A percentile compares a stretch with the other conserved stretches of the same genome.
These are phyloP conservation scores for Physella acuta DNA, from an alignment of 1,140 invertebrate species.

Conservation along the genomic window DNA sequence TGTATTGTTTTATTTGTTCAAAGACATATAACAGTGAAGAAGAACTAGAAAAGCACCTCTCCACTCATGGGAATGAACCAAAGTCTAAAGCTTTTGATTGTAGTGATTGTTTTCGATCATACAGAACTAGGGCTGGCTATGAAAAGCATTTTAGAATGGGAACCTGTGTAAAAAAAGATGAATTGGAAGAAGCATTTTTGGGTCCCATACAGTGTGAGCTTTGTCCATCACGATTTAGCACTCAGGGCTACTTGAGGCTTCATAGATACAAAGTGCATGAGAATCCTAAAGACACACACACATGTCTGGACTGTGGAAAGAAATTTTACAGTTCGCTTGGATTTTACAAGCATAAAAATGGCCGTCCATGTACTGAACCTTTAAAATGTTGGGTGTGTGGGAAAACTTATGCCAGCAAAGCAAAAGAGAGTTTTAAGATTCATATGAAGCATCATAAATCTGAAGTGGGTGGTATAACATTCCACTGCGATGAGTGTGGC, in stretches of 20 bases:
- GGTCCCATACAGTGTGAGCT: slow-evolving; percentile 26
- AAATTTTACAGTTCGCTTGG: slow-evolving; percentile 30
- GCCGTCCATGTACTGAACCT: slow-evolving; percentile 28
- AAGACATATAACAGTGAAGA: slow-evolving; percentile 20
- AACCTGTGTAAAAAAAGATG: slow-evolving; percentile 28
- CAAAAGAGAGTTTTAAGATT: slow-evolving; percentile 31
- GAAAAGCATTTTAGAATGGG: slow-evolving; percentile 32
- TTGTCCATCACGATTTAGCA: slow-evolving; percentile 25
- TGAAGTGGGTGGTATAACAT: slow-evolving; percentile 27
- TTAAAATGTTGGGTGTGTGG: slow-evolving; percentile 29
- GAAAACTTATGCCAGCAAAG: slow-evolving; percentile 31
- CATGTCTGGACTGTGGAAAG: slow-evolving; percentile 27
- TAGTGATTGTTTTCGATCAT: slow-evolving; percentile 26
- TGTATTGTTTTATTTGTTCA: slow-evolving; percentile 25
- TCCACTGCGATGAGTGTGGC: slow-evolving; percentile 32
- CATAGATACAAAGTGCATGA: slow-evolving; percentile 32
- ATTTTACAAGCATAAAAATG: slow-evolving; percentile 23
- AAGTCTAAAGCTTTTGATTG: slow-evolving; percentile 19
- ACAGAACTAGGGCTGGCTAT: slow-evolving; percentile 28
- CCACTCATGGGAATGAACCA: slow-evolving; percentile 19
- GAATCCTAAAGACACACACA: slow-evolving; percentile 25
- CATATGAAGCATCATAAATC: slow-evolving; percentile 31
- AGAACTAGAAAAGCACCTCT: slow-evolving; percentile 24
- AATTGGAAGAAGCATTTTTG: slow-evolving; percentile 25
- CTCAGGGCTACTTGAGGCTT: slow-evolving; percentile 22